These are phyloP conservation scores for Himalopsyche tibetana DNA, from an alignment of 2,888 invertebrate genomes.

Conservation along the genomic window DNA sequence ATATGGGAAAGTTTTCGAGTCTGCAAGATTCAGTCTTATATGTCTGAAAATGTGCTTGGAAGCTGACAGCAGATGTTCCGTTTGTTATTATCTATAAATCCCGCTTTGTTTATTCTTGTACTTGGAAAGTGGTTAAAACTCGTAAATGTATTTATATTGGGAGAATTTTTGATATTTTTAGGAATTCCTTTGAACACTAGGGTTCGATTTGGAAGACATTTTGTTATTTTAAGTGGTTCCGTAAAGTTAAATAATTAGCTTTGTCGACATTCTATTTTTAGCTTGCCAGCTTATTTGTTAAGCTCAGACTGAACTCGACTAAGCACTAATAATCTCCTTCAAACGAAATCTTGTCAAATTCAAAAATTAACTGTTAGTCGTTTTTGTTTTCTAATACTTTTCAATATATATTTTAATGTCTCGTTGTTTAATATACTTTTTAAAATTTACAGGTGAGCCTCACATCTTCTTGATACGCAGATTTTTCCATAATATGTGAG, in stretches of 20 bases:
- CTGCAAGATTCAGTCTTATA: background rate
- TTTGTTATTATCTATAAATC: constrained; percentile 57
- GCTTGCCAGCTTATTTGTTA: background rate
- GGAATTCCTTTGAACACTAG: constrained; percentile 4
- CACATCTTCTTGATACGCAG: too few relatives aligned
- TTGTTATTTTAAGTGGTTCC: constrained; percentile 11
- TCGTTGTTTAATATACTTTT: too few relatives aligned
- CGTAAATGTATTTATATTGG: constrained; percentile 23
- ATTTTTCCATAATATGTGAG: too few relatives aligned
- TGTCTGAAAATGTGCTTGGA: constrained; percentile 28
- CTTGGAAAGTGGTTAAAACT: constrained; percentile 47
- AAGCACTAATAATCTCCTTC: constrained; percentile 12
- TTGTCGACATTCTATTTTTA: background rate
- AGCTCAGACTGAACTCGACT: background rate
- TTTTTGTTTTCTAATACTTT: too few relatives aligned
- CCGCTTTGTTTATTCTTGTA: constrained; percentile 53
- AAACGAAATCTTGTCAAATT: background rate
- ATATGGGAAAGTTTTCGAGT: constrained; percentile 36
- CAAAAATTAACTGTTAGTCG: background rate
- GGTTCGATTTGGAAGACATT: background rate
- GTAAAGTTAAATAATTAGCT: background rate
- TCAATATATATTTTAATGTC: too few relatives aligned
- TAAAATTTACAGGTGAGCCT: too few relatives aligned
- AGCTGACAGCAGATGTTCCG: constrained; percentile 57
- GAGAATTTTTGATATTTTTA: constrained; percentile 50